Evolutionary conservation across 2,113 vertebrate species (phyloP).

Genomic region (Pterocles orientalis): DNA sequence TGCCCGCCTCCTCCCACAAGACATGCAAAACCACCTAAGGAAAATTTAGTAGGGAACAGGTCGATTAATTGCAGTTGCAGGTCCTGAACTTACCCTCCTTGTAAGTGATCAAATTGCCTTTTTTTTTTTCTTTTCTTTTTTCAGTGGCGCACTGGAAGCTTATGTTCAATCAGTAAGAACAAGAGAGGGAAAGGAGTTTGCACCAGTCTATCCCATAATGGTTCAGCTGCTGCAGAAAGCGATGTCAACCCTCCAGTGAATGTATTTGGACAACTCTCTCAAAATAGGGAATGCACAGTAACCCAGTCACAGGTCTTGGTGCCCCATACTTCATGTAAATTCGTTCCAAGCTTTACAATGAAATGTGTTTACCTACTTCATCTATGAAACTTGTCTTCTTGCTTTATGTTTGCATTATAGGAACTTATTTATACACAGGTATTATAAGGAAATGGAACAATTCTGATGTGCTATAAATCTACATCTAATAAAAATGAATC

Average conservation of each 20-base stretch:
- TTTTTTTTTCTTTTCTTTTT: background rate
- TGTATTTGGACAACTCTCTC: rapidly evolving
- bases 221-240: slow-evolving; percentile 92
- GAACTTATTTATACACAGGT: background rate
- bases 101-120: background rate
- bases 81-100: background rate
- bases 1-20: background rate
- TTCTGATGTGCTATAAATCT: background rate
- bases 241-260: slow-evolving; percentile 70
- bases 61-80: background rate
- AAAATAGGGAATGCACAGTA: rapidly evolving
- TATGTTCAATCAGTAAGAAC: slow-evolving; percentile 92
- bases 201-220: slow-evolving; percentile 96
- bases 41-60: background rate
- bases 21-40: background rate
- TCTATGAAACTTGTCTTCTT: background rate
- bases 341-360: background rate
- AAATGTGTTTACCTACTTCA: background rate
- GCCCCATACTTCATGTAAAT: background rate
- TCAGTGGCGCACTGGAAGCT: slow-evolving; percentile 91
- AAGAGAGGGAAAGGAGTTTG: slow-evolving; percentile 92
- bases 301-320: background rate
- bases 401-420: background rate
- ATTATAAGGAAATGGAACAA: background rate
- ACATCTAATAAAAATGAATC: background rate